Evolutionary conservation across 2,888 invertebrate species (phyloP), one percentile per base, ranked within the genome.

Genomic region (Eupsilia transversa): DNA sequence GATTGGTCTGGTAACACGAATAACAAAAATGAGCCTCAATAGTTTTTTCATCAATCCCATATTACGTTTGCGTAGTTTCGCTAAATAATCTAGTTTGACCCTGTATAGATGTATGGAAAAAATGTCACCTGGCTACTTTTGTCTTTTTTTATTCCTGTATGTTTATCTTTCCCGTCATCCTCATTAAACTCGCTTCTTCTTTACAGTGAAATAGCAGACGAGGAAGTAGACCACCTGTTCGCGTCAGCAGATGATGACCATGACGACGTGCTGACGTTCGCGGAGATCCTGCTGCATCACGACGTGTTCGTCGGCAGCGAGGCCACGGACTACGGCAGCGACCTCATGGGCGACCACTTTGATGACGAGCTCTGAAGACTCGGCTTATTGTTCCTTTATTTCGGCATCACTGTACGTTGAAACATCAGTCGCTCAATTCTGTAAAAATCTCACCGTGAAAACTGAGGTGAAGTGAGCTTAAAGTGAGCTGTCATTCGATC

Each of bases 281-380:
- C 97, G 3, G 99, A 99, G 96, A 97, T 99, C 63, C 93, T 99
- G 0, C 97, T 97, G 1, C 98, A 99, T 91, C 98, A 99, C 93
- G 98, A 98, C 83, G 97, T 97, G 69, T 99, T 99, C 96, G 99
- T 99, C 7, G 99, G 99, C 70, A 98, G 98, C 91, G 99, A 99
- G 95, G 99, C 98, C 10, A 98, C 99, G 0, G 98, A 98, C 94
- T 98, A 98, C 94, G 99, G 98, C 23, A 98, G 98, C 90, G 98
- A 98, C 92, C 96, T 98, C 77, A 97, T 98, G 87, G 98, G 98
- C 83, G 97, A 98, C 70, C 97, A 98, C 89, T 98, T 98, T 88
- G 96, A 97, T 74, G 99, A 99, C 91, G 99, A 99, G 92, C 97
- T 99, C 84, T 98, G 89, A 91, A 78, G 14, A 27, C 30, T 67